phyloP scores from a whole-genome alignment of 2,888 invertebrate species.

The Phortica okadai region DNA sequence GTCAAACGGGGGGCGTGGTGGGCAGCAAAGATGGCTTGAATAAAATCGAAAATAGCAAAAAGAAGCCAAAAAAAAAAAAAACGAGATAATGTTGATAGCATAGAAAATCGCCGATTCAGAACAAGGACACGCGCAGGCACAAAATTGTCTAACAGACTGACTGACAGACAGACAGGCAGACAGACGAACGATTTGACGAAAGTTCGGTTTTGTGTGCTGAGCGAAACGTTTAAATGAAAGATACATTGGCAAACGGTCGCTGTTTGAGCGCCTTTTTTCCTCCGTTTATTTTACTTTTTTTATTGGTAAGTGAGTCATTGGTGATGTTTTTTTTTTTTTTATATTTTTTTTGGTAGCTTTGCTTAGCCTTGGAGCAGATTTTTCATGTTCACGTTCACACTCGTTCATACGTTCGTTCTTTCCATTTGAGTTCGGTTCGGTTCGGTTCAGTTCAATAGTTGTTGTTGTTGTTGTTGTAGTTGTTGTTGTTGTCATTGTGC shows the following conservation, averaged over 20 bases:
- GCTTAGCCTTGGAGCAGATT: background rate
- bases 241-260: background rate
- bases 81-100: slow-evolving; percentile 4
- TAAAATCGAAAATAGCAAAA: background rate
- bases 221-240: too few species aligned
- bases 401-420: background rate
- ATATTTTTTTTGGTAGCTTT: too few species aligned
- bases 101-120: slow-evolving; percentile 63
- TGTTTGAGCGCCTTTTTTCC: background rate
- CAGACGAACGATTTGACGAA: background rate
- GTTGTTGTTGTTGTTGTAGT: slow-evolving; percentile 43
- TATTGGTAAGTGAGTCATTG: background rate
- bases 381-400: background rate
- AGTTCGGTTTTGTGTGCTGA: too few species aligned
- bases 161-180: background rate
- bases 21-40: slow-evolving; percentile 43
- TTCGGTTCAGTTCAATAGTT: slow-evolving; percentile 64
- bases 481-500: slow-evolving; percentile 55
- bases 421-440: slow-evolving; percentile 43
- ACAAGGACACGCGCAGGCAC: slow-evolving; percentile 58
- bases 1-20: too few species aligned
- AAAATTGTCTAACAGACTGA: background rate
- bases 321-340: too few species aligned
- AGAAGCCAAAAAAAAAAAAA: background rate
- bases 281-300: background rate